Evolutionary conservation across 1,140 invertebrate genomes (phyloP).

Genomic region (Apis mellifera): DNA sequence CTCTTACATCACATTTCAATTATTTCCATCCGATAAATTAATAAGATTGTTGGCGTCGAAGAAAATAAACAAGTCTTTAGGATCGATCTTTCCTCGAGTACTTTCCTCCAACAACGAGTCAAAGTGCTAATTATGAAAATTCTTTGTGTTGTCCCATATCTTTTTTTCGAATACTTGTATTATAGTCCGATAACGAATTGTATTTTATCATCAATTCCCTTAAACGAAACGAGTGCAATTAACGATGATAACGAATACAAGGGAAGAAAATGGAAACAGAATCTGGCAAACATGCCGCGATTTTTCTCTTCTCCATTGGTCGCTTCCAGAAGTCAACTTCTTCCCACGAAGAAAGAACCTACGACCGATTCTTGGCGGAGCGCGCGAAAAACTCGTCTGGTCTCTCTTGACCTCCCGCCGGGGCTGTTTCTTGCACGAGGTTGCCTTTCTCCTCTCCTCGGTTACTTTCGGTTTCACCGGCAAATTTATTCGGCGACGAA

Average conservation of each 20-base stretch:
- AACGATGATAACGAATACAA: too few relatives aligned
- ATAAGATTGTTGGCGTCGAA: too few relatives aligned
- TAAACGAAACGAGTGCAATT: too few relatives aligned
- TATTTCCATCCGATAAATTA: too few relatives aligned
- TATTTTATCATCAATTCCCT: too few relatives aligned
- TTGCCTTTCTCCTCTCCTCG: constrained; percentile 31
- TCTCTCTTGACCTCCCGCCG: constrained; percentile 25
- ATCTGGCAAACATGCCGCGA: constrained; percentile 9
- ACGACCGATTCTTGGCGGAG: constrained; percentile 25
- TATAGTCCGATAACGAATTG: too few relatives aligned
- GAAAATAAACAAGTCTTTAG: too few relatives aligned
- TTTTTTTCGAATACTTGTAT: too few relatives aligned
- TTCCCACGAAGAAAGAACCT: constrained; percentile 62
- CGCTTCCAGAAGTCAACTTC: constrained; percentile 35
- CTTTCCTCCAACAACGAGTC: too few relatives aligned
- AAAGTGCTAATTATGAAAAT: too few relatives aligned
- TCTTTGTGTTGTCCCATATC: too few relatives aligned
- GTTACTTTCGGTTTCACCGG: constrained; percentile 44
- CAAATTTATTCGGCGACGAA: constrained; percentile 61
- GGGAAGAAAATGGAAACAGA: not conserved
- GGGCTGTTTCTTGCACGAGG: constrained; percentile 27
- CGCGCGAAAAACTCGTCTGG: constrained; percentile 70
- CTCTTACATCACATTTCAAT: not conserved
- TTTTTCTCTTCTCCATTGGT: constrained; percentile 31
- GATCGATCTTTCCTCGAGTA: too few relatives aligned